Evolutionary conservation across 1,140 invertebrate genomes (phyloP), one percentile per base, ranked within the genome.

Genomic region (Triops cancriformis): DNA sequence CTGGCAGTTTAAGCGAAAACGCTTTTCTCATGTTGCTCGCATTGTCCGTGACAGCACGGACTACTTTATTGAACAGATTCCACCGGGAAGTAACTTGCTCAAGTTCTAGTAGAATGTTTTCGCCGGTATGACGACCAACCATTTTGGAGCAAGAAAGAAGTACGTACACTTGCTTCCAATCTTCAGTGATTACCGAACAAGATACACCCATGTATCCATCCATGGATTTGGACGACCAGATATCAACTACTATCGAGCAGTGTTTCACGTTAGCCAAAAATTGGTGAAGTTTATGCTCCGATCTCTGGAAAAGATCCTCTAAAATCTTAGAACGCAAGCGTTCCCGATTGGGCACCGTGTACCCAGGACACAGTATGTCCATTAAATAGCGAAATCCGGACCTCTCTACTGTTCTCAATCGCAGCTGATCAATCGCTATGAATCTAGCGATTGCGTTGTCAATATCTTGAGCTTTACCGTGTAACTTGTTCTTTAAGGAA

Each of bases 41-140:
- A 31, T 75, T 75, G 74, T 75, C 74, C 28, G 74, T 75, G n/a
- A 75, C 74, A n/a, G n/a, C n/a, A n/a, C n/a, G n/a, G n/a, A n/a
- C n/a, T n/a, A n/a, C n/a, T n/a, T n/a, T n/a, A n/a, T n/a, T n/a
- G n/a, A n/a, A n/a, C n/a, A n/a, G n/a, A n/a, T n/a, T n/a, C n/a
- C n/a, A n/a, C n/a, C n/a, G n/a, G n/a, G n/a, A n/a, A n/a, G n/a
- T n/a, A n/a, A n/a, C n/a, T n/a, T n/a, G n/a, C n/a, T n/a, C n/a
- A n/a, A n/a, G n/a, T n/a, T n/a, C n/a, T n/a, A n/a, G n/a, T n/a
- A n/a, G n/a, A n/a, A n/a, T n/a, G n/a, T n/a, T n/a, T n/a, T n/a
- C n/a, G n/a, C n/a, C n/a, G n/a, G n/a, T n/a, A n/a, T n/a, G n/a
- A n/a, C n/a, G n/a, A n/a, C n/a, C n/a, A n/a, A n/a, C n/a, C n/a